These are phyloP conservation scores for Paraplagusia blochii DNA, from an alignment of 2,113 vertebrate species.

Conservation along the genomic window DNA sequence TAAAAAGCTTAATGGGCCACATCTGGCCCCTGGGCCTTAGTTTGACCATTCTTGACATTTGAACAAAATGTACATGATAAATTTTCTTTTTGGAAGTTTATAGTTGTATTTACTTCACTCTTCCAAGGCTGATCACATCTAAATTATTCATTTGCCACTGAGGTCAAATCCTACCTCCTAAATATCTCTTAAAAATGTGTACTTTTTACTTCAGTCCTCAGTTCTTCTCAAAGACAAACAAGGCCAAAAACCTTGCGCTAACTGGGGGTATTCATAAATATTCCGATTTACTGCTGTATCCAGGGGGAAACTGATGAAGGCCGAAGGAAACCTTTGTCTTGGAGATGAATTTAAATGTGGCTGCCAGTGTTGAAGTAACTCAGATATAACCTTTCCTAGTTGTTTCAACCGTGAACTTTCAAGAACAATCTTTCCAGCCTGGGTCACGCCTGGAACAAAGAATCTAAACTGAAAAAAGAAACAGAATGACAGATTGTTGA, in stretches of 20 bases:
- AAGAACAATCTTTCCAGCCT: no score
- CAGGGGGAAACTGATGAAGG: constrained; percentile 2
- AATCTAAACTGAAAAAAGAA: constrained; percentile 28
- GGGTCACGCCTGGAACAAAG: no score
- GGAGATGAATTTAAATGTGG: constrained; percentile 31
- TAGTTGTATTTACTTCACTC: no score
- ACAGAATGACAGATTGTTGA: constrained; percentile 39
- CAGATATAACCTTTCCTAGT: neutral
- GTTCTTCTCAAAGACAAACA: neutral
- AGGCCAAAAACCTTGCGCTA: neutral
- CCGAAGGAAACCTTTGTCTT: constrained; percentile 1
- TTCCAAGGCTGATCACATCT: no score
- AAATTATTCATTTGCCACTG: no score
- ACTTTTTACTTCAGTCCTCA: neutral
- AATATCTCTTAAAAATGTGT: neutral
- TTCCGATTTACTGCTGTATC: constrained; percentile 8
- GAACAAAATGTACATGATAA: no score
- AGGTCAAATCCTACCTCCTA: neutral
- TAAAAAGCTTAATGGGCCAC: no score
- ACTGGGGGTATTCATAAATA: neutral
- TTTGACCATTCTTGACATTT: no score
- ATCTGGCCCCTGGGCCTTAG: no score
- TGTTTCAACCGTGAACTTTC: no score
- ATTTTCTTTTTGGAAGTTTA: no score
- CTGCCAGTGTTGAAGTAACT: constrained; percentile 34